phyloP scores from a whole-genome alignment of 2,797 vertebrate genomes.

The Spea hammondii region DNA sequence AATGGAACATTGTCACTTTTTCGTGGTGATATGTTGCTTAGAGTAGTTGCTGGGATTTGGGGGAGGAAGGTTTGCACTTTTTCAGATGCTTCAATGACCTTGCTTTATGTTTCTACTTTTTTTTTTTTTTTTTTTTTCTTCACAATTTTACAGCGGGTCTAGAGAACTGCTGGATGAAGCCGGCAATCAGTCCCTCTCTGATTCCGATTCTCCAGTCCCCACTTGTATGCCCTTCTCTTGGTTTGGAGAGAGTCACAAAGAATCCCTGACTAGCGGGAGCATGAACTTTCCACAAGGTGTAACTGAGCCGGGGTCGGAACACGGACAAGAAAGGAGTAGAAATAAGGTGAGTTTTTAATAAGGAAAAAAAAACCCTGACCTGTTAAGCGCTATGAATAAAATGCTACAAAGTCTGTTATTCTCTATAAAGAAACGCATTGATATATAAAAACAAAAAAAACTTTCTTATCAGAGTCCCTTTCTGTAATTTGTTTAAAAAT shows the following conservation, averaged over 20 bases:
- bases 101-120: neutral
- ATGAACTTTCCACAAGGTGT: conserved; percentile 68
- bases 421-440: no score
- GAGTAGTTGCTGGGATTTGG: no score
- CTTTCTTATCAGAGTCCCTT: no score
- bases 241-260: conserved; percentile 85
- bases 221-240: conserved; percentile 93
- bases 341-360: conserved; percentile 74
- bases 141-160: conserved; percentile 73
- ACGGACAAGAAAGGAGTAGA: conserved; percentile 75
- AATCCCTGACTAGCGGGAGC: conserved; percentile 74
- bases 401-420: no score
- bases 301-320: conserved; percentile 72
- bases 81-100: no score
- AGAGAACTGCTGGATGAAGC: conserved; percentile 82
- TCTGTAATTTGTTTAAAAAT: no score
- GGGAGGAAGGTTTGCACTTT: no score
- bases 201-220: conserved; percentile 86
- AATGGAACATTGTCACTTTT: no score
- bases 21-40: no score
- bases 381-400: no score
- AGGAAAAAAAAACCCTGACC: neutral
- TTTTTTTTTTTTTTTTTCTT: neutral
- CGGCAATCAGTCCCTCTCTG: conserved; percentile 83
- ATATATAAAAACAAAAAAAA: no score